Evolutionary conservation across 2,113 vertebrate genomes (phyloP).

Genomic region (Sander lucioperca): DNA sequence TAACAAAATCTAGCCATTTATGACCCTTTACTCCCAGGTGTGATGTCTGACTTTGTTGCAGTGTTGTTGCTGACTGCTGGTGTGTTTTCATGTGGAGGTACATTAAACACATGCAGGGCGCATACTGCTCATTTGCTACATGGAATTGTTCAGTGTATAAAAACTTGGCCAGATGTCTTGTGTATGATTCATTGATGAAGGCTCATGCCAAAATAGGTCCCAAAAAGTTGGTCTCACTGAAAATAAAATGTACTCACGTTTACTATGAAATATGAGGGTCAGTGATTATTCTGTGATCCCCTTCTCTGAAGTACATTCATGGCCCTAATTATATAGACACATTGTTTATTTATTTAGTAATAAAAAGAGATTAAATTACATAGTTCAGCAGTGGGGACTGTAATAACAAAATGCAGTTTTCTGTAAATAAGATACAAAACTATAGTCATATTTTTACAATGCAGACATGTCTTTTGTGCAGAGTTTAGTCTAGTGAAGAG

Average conservation of each 20-base stretch:
- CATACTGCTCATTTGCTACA: constrained; percentile 4
- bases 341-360: background rate
- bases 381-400: background rate
- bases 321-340: background rate
- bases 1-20: constrained; percentile 18
- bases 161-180: constrained; percentile 18
- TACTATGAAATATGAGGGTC: background rate
- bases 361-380: background rate
- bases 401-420: background rate
- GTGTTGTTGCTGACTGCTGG: constrained; percentile 7
- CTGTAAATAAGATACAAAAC: background rate
- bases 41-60: constrained; percentile 7
- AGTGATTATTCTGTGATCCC: background rate
- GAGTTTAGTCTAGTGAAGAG: background rate
- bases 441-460: background rate
- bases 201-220: background rate
- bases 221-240: constrained; percentile 5
- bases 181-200: constrained; percentile 17
- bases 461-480: background rate
- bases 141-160: constrained; percentile 3
- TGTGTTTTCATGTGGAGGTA: background rate
- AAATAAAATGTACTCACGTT: constrained; percentile 3
- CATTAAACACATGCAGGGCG: background rate
- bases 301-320: background rate
- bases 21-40: constrained; percentile 4